A percentile compares a stretch with the other conserved stretches of the same genome.
Conservation (phyloP, 2,797 vertebrate genomes). For the Phataginus tetradactyla region DNA sequence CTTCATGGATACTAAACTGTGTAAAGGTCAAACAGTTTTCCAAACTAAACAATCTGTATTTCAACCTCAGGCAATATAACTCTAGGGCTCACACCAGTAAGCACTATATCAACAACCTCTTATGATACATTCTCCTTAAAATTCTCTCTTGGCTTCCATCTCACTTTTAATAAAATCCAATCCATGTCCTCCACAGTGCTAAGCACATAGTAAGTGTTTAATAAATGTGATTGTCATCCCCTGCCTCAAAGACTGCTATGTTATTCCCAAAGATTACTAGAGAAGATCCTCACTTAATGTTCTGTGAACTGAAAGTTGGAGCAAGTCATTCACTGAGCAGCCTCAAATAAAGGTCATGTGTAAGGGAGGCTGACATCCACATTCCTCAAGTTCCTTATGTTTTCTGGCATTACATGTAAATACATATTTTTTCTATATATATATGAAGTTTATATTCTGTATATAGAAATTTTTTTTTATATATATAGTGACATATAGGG, state of each 20-base stretch:
- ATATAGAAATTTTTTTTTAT: neutral
- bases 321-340: neutral
- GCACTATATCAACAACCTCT: neutral
- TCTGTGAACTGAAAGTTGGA: neutral
- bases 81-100: neutral
- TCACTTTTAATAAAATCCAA: neutral
- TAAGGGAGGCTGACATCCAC: neutral
- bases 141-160: neutral
- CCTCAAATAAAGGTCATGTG: neutral
- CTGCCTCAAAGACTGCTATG: neutral
- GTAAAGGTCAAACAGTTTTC: neutral
- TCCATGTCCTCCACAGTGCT: neutral
- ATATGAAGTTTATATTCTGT: too few species aligned
- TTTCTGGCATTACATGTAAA: neutral
- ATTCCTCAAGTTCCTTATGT: neutral
- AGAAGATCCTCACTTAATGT: neutral
- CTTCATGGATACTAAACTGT: neutral
- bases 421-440: neutral
- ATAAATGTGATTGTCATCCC: neutral
- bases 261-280: neutral
- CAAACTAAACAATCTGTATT: neutral
- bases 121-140: neutral
- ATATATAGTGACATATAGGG: neutral
- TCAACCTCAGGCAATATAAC: neutral
- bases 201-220: neutral